phyloP scores from a whole-genome alignment of 2,113 vertebrate genomes.

The Ptyas mucosa region DNA sequence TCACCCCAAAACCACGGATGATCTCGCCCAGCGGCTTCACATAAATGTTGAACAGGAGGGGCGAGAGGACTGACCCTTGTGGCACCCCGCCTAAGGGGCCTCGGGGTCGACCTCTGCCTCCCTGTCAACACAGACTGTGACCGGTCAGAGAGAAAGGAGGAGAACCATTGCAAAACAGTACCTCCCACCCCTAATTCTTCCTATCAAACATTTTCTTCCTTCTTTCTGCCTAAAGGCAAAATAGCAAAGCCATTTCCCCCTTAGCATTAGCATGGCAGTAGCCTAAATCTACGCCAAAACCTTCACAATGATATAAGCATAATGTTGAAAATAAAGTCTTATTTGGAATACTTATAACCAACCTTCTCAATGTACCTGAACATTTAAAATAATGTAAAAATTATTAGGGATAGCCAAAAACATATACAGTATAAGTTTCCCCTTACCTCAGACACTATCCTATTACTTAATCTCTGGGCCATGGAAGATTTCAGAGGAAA shows the following conservation, averaged over 20 bases:
- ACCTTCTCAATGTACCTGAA: not conserved
- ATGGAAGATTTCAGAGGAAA: not conserved
- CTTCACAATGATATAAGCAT: not conserved
- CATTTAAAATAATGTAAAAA: not conserved
- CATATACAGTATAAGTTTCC: not conserved
- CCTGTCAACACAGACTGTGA: too few species aligned
- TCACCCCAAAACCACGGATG: too few species aligned
- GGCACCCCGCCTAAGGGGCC: too few species aligned
- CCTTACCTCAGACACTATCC: not conserved
- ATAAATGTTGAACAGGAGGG: too few species aligned
- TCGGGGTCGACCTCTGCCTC: too few species aligned
- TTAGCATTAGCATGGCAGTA: not conserved
- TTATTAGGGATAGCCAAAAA: not conserved
- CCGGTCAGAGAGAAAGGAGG: too few species aligned
- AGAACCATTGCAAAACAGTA: too few species aligned
- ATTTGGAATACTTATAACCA: not conserved
- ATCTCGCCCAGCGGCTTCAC: too few species aligned
- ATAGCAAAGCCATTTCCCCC: not conserved
- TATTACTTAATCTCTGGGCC: not conserved
- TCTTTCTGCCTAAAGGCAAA: not conserved
- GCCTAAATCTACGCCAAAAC: not conserved
- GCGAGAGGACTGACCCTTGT: too few species aligned
- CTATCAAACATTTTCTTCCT: slow-evolving; percentile 8
- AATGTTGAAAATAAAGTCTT: not conserved
- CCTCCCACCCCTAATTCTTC: too few species aligned